Base-by-base conservation (phyloP, 2,797 vertebrate species). In the Takifugu ocellatus region DNA sequence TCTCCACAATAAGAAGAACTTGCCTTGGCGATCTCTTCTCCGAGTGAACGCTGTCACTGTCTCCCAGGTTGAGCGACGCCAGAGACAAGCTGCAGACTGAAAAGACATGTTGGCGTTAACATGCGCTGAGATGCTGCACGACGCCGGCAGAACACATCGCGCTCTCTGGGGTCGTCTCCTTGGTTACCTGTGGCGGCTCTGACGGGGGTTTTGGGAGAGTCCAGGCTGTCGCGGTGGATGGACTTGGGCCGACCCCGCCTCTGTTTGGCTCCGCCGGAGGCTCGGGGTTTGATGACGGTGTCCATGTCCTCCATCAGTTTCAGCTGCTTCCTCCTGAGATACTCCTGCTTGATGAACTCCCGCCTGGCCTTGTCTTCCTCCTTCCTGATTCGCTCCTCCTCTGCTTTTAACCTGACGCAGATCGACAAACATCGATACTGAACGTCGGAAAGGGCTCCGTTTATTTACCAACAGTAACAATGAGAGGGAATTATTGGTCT, bases 261-360 rank as follows among this genome's bases (percentile, higher is more conserved):
- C 70, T 93, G 93, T 75, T 93, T 96, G 77, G 88, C 76, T 12
- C 79, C 85, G 1, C 72, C 69, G 2, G 88, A 83, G 3, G 93
- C 86, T 3, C 96, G 93, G 7, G 93, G 89, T 63, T 96, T 97
- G 57, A 98, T 94, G 54, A 98, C 79, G 0, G 89, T 92, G 71
- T 96, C 94, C 97, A 98, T 97, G 73, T 98, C 97, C 76, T 94
- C 90, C 95, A 98, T 98, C n/a, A 99, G 92, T 71, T 98, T 98
- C 4, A 99, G 88, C 70, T 98, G 96, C 84, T 99, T 99, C 75
- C 96, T 93, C 70, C 96, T 90, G 84, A 99, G 91, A 56, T 97
- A 95, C 49, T 99, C 97, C 82, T 95, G 96, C 80, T 97, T 96
- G 84, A 99, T 99, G 78, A 94, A 99, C 72, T 99, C 94, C 66